Base-by-base conservation (phyloP, 2,888 invertebrate genomes). In the Drosophila histrio region DNA sequence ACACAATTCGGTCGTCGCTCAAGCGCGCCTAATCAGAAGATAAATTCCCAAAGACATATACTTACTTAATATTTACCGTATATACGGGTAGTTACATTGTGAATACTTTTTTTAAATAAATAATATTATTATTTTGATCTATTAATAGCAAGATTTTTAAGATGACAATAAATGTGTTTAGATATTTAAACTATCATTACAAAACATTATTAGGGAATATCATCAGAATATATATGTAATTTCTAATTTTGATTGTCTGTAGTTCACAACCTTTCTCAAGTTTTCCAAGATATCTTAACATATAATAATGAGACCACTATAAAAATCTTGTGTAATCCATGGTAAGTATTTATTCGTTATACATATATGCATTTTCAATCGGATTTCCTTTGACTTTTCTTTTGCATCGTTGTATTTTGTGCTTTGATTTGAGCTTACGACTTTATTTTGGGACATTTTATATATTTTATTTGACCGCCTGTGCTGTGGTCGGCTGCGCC, bases 1-100 rank as follows among this genome's bases (percentile, higher is more conserved):
- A 61, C 62, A 67, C 75, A 85, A 74, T 74, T 81, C 44, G 73
- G 49, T 47, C 50, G 65, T 44, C 83, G 69, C 60, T 85, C 79
- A 82, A 72, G 78, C 82, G 81, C 67, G 61, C 56, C 76, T 80
- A 88, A 84, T 84, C 84, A 84, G 76, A 80, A 73, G 68, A 75
- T 70, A 76, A 72, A 72, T 78, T 73, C 60, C 62, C 56, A 36
- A 28, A 69, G 59, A 78, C 63, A 69, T 63, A 68, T 22, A 38
- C 21, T 24, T 43, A 61, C 53, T 62, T 59, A 62, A 59, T 54
- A 47, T 59, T 44, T 39, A 39, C 41, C 9, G 34, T 21, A 39
- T 21, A n/a, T 47, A 24, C 26, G 61, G 61, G 38, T 66, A 47
- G 54, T 49, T 53, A 32, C 43, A 74, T 17, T 30, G 15, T 9